Base-by-base conservation (phyloP, 1,140 invertebrate species). In the Bombus sibiricus region DNA sequence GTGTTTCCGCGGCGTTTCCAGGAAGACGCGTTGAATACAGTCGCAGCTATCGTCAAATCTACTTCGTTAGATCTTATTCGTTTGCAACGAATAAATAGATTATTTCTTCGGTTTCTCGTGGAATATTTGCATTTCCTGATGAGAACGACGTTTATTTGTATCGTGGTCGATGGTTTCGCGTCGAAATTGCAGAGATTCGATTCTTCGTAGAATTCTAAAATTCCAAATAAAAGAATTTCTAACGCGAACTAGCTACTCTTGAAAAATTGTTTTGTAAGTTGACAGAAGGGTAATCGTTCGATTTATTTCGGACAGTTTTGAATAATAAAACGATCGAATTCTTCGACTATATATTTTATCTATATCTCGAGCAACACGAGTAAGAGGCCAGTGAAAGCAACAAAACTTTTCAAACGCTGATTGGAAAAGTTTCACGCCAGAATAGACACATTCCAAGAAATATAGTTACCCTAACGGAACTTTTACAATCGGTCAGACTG, bases 1-100 rank as follows among this genome's bases (percentile, higher is more conserved):
- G 73, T 85, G 84, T 74, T 81, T 85, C 83, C 78, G 77, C 43
- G 83, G 59, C 71, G 59, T 85, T 85, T 85, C 84, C 84, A 81
- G 62, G 84, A 85, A 85, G 84, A 37, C 84, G 79, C 59, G 47
- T 57, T 69, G 43, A 66, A 57, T 75, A 18, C 59, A 22, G 47
- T 43, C 5, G 28, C 59, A 59, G 73, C 73, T 43, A 39, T 6
- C 32, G 10, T 39, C 3, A 13, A 10, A 22, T n/a, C 43, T 12
- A 22, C 32, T 34, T 57, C 32, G n/a, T 28, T 22, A 3, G 37
- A 32, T 47, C 34, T 37, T 25, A 10, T 39, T 47, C 15, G 22
- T 34, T 68, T 71, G 59, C 28, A 10, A 68, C 22, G 18, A 1
- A 3, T 3, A 18, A 74, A 22, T 9, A 43, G 18, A 22, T 74